Evolutionary conservation across 2,797 vertebrate species (phyloP).

Genomic region (Tamandua tetradactyla): DNA sequence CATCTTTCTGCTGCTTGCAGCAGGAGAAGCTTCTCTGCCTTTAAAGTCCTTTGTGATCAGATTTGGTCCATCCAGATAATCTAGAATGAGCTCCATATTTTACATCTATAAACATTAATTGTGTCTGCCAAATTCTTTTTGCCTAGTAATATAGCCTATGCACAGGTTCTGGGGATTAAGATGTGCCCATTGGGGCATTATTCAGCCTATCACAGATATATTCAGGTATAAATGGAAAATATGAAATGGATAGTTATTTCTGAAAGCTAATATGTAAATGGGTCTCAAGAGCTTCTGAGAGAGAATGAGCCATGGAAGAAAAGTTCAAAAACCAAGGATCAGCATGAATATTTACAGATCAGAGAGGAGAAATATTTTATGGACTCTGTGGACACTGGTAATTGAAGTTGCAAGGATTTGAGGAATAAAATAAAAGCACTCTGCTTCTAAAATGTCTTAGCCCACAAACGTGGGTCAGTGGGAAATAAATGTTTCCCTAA

Average conservation of each 20-base stretch:
- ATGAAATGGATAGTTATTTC: background rate
- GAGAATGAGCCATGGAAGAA: background rate
- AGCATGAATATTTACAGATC: background rate
- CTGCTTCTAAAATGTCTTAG: background rate
- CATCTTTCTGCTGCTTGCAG: too few species aligned
- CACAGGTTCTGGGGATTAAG: too few species aligned
- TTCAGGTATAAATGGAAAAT: background rate
- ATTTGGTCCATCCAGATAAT: background rate
- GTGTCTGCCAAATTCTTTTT: background rate
- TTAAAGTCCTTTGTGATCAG: background rate
- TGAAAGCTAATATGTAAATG: background rate
- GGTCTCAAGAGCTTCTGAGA: background rate
- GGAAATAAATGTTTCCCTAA: background rate
- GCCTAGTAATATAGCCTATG: background rate
- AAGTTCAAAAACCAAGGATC: background rate
- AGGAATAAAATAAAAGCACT: background rate
- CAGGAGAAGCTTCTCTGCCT: too few species aligned
- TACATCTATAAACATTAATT: background rate
- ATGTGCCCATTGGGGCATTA: background rate
- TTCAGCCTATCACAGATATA: background rate
- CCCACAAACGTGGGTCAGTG: background rate
- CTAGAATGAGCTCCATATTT: background rate
- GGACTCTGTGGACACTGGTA: background rate
- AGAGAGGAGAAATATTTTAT: background rate
- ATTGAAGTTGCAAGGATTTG: background rate